These are phyloP conservation scores for Caenorhabditis brenneri DNA, from an alignment of 1,140 invertebrate genomes.

Conservation along the genomic window DNA sequence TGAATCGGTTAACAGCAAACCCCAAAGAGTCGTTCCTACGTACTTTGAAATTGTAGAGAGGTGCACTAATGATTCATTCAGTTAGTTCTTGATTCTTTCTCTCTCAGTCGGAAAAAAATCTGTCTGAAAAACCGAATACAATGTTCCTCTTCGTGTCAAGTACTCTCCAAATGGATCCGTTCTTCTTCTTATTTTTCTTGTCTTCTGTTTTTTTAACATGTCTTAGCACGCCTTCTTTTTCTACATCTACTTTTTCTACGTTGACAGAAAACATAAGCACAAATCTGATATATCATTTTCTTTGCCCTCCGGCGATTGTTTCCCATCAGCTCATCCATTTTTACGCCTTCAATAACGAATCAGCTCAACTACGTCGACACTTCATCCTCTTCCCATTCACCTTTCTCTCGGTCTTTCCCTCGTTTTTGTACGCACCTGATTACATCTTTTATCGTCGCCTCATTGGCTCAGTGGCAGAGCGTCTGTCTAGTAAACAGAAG, in stretches of 20 bases:
- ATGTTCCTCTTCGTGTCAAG: background rate
- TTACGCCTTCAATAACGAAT: background rate
- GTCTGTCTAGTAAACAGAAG: slow-evolving; percentile 64
- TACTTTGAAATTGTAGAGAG: no score
- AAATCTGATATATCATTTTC: slow-evolving; percentile 18
- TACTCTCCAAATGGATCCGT: background rate
- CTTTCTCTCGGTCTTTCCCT: background rate
- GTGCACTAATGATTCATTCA: no score
- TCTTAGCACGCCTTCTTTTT: background rate
- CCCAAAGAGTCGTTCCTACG: no score
- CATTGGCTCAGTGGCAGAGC: slow-evolving; percentile 63
- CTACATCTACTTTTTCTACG: background rate
- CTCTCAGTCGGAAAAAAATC: no score
- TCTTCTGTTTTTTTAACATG: background rate
- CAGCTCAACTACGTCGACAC: background rate
- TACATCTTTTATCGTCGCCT: slow-evolving; percentile 20
- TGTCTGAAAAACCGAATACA: no score
- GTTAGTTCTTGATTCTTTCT: no score
- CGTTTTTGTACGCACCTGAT: background rate
- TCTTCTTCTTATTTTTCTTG: background rate
- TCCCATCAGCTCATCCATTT: background rate
- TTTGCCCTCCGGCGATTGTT: slow-evolving; percentile 26
- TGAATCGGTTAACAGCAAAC: no score
- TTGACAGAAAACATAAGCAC: background rate
- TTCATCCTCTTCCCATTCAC: background rate